These are phyloP conservation scores for Pseudorhiza aurosa DNA, from an alignment of 30 jellyfish, hydroid and myxozoan genomes.

Conservation along the genomic window DNA sequence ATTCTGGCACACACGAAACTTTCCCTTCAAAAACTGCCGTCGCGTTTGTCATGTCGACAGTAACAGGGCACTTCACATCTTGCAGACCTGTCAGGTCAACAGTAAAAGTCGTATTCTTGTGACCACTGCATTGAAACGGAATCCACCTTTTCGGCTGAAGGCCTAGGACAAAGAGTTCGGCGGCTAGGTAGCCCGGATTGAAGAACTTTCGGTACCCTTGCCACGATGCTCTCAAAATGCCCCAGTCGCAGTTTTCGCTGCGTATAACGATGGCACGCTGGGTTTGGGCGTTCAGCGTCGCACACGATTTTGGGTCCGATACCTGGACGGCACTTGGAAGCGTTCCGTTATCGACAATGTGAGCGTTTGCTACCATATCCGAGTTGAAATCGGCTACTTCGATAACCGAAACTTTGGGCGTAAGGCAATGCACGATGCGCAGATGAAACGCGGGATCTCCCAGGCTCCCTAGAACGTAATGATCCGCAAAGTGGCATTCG, in stretches of 20 bases:
- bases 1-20: conserved; percentile 61
- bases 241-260: conserved; percentile 73
- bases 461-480: conserved; percentile 32
- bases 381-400: conserved; percentile 64
- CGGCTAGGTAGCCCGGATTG: conserved; percentile 67
- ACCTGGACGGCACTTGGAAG: conserved; percentile 68
- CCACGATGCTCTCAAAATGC: conserved; percentile 70
- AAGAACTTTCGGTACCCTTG: conserved; percentile 48
- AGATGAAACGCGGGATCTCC: conserved; percentile 76
- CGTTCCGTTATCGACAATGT: conserved; percentile 60
- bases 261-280: conserved; percentile 81
- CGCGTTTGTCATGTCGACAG: conserved; percentile 57
- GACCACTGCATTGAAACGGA: conserved; percentile 45
- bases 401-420: conserved; percentile 68
- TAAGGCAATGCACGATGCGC: conserved; percentile 71
- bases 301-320: conserved; percentile 10
- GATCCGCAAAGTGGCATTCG: conserved; percentile 55
- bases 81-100: conserved; percentile 13
- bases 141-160: conserved; percentile 36
- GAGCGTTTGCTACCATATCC: conserved; percentile 66
- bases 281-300: conserved; percentile 39
- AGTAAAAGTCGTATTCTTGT: conserved; percentile 12
- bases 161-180: conserved; percentile 37
- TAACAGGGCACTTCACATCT: conserved; percentile 12
- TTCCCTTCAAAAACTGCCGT: conserved; percentile 31